phyloP scores from a whole-genome alignment of 2,888 invertebrate species.

The Uropetala carovei region DNA sequence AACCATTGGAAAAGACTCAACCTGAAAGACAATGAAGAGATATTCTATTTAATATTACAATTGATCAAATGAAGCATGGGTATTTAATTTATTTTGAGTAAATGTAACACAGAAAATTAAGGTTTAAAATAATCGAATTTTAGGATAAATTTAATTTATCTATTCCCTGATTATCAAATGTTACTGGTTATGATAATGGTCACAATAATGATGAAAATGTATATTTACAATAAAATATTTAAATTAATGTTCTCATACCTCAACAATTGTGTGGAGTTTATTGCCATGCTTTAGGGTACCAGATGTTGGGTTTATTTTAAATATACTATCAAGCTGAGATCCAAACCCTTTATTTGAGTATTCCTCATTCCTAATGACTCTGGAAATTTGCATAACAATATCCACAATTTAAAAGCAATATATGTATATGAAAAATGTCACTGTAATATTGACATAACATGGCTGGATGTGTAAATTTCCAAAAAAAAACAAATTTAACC shows the following conservation, averaged over 20 bases:
- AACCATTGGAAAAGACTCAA: slow-evolving; percentile 19
- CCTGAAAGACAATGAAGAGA: background rate
- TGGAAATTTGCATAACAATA: background rate
- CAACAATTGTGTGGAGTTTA: background rate
- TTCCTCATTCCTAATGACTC: background rate
- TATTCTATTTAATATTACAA: background rate
- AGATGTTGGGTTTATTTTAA: background rate
- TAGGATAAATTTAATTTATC: too few relatives aligned
- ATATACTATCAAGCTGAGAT: background rate
- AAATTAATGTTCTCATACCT: background rate
- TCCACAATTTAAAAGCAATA: background rate
- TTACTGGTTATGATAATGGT: too few relatives aligned
- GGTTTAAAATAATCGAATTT: too few relatives aligned
- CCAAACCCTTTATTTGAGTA: background rate
- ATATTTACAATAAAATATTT: background rate
- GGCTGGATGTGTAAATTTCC: too few relatives aligned
- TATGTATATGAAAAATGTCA: too few relatives aligned
- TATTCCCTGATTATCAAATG: too few relatives aligned
- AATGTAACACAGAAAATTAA: too few relatives aligned
- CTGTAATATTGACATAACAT: too few relatives aligned
- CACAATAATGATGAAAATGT: too few relatives aligned
- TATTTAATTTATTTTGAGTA: too few relatives aligned
- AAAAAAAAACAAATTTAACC: too few relatives aligned
- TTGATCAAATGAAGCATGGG: too few relatives aligned
- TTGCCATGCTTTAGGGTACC: background rate